A percentile compares a stretch with the other conserved stretches of the same genome.
Conservation (phyloP, 1,140 invertebrate species). For the Chironomus striatipennis region DNA sequence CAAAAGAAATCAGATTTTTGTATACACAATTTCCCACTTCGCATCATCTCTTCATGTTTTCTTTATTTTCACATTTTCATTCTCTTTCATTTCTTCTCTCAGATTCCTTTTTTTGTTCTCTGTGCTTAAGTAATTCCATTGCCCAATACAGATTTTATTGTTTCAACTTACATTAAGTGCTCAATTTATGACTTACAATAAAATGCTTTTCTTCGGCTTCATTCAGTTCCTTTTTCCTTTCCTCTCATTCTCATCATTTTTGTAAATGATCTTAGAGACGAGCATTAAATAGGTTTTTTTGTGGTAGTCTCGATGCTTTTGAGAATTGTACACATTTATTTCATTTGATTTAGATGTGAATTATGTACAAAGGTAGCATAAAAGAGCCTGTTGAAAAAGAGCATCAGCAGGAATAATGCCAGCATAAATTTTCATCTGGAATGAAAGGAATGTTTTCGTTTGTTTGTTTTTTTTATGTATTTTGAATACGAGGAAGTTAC, state of each 20-base stretch:
- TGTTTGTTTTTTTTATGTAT: no score
- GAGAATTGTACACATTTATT: slow-evolving; percentile 10
- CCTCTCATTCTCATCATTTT: not conserved
- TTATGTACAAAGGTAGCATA: no score
- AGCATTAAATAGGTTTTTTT: not conserved
- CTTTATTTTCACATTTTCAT: no score
- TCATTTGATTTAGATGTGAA: no score
- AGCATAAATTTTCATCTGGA: no score
- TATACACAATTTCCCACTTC: not conserved
- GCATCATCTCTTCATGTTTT: not conserved
- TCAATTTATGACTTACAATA: slow-evolving; percentile 16
- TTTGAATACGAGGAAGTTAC: no score
- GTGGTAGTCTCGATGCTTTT: not conserved
- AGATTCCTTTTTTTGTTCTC: not conserved
- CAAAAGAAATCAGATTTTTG: slow-evolving; percentile 4
- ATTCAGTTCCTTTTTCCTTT: not conserved
- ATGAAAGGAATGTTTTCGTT: no score
- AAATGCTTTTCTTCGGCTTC: slow-evolving; percentile 5
- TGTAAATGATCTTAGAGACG: not conserved
- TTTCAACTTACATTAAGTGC: slow-evolving; percentile 3
- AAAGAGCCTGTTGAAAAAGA: no score
- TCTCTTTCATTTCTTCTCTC: not conserved
- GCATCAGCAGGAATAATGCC: no score
- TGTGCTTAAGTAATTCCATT: slow-evolving; percentile 3
- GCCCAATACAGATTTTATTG: not conserved